These are phyloP conservation scores for Sialis lutaria DNA, from an alignment of 2,888 invertebrate genomes.

Conservation along the genomic window DNA sequence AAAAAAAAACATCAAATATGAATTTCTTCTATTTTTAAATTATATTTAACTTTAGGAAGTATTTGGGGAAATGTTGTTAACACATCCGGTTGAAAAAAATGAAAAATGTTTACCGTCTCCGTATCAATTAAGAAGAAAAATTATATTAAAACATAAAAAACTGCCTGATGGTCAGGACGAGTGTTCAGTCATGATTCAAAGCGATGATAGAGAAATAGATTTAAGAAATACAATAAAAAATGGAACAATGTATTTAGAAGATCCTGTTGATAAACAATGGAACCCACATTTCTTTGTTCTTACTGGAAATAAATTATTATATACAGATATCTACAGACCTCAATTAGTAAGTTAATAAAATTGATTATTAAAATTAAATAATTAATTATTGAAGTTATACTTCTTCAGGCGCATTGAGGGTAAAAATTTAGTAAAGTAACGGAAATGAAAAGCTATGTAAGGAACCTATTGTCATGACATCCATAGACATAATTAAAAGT, in stretches of 20 bases:
- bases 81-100: conserved; percentile 59
- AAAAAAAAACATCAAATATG: neutral
- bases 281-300: conserved; percentile 86
- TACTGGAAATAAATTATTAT: conserved; percentile 74
- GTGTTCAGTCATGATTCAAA: conserved; percentile 35
- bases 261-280: conserved; percentile 81
- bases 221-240: conserved; percentile 72
- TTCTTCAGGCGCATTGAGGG: no score
- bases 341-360: conserved; percentile 13
- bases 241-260: conserved; percentile 76
- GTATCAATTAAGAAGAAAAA: conserved; percentile 53
- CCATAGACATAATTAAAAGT: no score
- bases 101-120: conserved; percentile 73
- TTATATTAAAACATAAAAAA: conserved; percentile 83
- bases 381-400: no score
- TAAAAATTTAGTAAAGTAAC: no score
- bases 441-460: no score
- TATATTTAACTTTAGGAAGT: conserved; percentile 35
- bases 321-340: conserved; percentile 49
- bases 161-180: conserved; percentile 78
- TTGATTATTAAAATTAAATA: no score
- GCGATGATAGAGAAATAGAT: conserved; percentile 55
- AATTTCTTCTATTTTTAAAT: conserved; percentile 3
- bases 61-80: conserved; percentile 70
- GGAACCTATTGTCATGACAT: no score